Conservation (phyloP, 1,140 invertebrate genomes). For the Nymphalis io region DNA sequence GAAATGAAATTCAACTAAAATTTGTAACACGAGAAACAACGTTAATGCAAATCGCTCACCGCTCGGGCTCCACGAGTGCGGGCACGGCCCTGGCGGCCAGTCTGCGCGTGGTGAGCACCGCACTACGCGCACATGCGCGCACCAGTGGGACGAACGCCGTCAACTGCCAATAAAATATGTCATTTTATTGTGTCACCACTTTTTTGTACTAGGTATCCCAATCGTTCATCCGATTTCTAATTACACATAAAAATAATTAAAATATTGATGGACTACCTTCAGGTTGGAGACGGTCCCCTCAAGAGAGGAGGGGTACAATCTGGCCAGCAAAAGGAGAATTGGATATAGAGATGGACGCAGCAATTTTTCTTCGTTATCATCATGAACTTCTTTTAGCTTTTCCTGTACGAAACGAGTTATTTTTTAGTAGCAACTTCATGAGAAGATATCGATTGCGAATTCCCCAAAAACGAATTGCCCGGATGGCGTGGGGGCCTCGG, state of each 20-base stretch:
- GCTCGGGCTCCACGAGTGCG: slow-evolving; percentile 58
- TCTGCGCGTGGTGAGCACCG: slow-evolving; percentile 58
- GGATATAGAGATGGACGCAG: slow-evolving; percentile 84
- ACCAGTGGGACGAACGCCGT: slow-evolving; percentile 60
- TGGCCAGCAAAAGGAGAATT: slow-evolving; percentile 88
- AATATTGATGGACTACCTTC: slow-evolving; percentile 75
- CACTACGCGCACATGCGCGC: slow-evolving; percentile 53
- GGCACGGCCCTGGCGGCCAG: slow-evolving; percentile 69
- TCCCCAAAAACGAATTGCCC: too few relatives aligned
- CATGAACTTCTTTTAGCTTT: slow-evolving; percentile 44
- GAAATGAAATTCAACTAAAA: too few relatives aligned
- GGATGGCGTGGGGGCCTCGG: too few relatives aligned
- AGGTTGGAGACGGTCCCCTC: slow-evolving; percentile 85
- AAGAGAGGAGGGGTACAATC: slow-evolving; percentile 88
- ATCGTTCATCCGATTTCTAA: too few relatives aligned
- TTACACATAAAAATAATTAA: neutral
- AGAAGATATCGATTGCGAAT: too few relatives aligned
- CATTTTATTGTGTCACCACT: neutral
- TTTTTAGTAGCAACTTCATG: too few relatives aligned
- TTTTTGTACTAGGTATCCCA: too few relatives aligned
- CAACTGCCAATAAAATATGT: slow-evolving; percentile 45
- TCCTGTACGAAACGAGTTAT: slow-evolving; percentile 37
- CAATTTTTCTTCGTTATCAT: slow-evolving; percentile 72
- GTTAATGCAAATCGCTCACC: too few relatives aligned
- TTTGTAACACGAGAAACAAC: too few relatives aligned